Evolutionary conservation across 2,113 vertebrate genomes (phyloP), one percentile per base, ranked within the genome.

Genomic region (Grus americana): DNA sequence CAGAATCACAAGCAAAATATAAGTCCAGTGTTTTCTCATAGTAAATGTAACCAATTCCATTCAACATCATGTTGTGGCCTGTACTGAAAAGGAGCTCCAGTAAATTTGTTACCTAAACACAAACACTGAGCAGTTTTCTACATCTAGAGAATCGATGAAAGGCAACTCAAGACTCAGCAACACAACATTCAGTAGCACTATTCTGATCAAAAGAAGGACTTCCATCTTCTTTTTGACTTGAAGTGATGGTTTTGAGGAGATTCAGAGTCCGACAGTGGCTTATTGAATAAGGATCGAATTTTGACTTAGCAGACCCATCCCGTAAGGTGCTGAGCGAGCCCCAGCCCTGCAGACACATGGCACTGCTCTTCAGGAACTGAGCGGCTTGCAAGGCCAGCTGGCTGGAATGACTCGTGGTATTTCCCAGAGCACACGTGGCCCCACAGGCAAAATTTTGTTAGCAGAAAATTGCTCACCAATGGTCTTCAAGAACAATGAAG

Each of bases 311-410:
- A 91, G 61, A 71, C 20, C 21, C 30, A 79, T 16, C 15, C 44
- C 1, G 0, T 18, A 65, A 68, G 59, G 38, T 67, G 67, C 75
- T 38, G 52, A 90, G 58, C 10, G 15, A 58, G 12, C 12, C 18
- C 26, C 1, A 1, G 10, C 1, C 0, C 62, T 15, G 36, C 29
- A 74, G 73, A 26, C 12, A 50, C 0, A 0, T 5, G 21, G 50
- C 11, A 6, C 50, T 34, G 49, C 42, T 79, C 71, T 58, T 58
- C 55, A 80, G 61, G 49, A 86, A 57, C 3, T 1, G 27, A 68
- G 62, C 68, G 63, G 76, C 34, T 68, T 52, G 24, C 55, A 84
- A 71, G 47, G 44, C 27, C 78, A 72, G 74, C 26, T 2, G 19
- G 54, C 14, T 73, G 73, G 42, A 86, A 90, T 0, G 1, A 68